Conservation (phyloP, 2,113 vertebrate species). For the Cheilinus undulatus region DNA sequence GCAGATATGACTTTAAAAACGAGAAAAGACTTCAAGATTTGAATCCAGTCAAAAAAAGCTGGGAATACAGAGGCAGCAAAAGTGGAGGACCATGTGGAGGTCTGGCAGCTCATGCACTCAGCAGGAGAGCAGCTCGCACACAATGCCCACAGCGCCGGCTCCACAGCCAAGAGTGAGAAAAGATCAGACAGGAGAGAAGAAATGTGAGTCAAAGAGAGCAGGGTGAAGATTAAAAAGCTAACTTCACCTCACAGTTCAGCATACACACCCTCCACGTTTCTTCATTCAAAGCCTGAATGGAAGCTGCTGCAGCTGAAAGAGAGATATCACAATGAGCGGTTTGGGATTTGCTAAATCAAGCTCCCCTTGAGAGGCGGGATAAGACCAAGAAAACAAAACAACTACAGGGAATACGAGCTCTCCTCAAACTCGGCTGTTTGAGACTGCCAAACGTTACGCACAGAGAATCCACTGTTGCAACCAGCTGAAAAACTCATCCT, state of each 20-base stretch:
- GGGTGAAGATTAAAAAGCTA: conserved; percentile 26
- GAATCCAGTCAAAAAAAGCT: conserved; percentile 24
- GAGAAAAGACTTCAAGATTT: conserved; percentile 16
- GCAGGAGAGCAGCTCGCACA: conserved; percentile 32
- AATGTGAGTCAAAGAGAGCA: conserved; percentile 14
- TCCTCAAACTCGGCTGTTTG: conserved; percentile 45
- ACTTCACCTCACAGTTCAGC: conserved; percentile 28
- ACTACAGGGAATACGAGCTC: conserved; percentile 53
- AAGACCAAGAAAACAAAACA: conserved; percentile 62
- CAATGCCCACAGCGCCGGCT: conserved; percentile 42
- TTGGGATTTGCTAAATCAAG: conserved; percentile 59
- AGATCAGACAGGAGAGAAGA: conserved; percentile 37
- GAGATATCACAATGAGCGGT: conserved; percentile 47
- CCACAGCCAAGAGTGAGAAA: conserved; percentile 25
- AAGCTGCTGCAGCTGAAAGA: conserved; percentile 45
- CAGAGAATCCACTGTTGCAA: conserved; percentile 22
- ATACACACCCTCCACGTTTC: conserved; percentile 21
- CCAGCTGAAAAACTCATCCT: background rate
- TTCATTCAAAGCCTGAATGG: conserved; percentile 19
- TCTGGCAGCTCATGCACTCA: conserved; percentile 50
- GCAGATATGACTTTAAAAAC: conserved; percentile 38
- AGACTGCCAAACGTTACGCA: conserved; percentile 24
- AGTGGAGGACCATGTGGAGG: conserved; percentile 34
- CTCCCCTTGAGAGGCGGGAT: conserved; percentile 44
- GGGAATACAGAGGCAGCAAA: conserved; percentile 23